Evolutionary conservation across 1,140 invertebrate species (phyloP).

Genomic region (Spodoptera frugiperda): DNA sequence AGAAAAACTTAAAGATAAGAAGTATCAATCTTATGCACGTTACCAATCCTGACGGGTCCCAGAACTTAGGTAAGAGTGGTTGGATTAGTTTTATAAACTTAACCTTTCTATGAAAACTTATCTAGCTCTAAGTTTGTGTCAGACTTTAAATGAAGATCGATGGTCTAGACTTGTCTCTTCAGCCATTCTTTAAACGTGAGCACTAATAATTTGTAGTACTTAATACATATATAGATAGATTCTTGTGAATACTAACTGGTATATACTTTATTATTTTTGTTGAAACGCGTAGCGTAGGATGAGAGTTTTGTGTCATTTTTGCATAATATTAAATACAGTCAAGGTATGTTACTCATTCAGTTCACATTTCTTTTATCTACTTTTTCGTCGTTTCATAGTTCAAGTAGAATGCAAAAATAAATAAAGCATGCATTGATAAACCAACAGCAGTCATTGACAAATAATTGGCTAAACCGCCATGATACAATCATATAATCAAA

Average conservation of each 20-base stretch:
- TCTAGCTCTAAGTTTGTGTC: conserved; percentile 11
- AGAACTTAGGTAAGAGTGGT: conserved; percentile 16
- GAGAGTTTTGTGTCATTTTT: too few species aligned
- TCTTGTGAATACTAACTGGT: too few species aligned
- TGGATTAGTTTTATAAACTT: conserved; percentile 21
- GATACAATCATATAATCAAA: conserved; percentile 45
- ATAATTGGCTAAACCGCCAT: conserved; percentile 22
- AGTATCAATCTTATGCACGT: conserved; percentile 26
- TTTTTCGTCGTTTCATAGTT: too few species aligned
- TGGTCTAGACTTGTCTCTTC: background rate
- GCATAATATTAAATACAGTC: too few species aligned
- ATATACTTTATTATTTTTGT: too few species aligned
- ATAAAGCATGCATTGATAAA: too few species aligned
- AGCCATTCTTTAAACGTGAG: background rate
- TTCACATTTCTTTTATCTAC: too few species aligned
- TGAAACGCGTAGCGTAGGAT: too few species aligned
- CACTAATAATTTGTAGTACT: background rate
- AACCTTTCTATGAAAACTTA: conserved; percentile 20
- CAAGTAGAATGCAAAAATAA: too few species aligned
- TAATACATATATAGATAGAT: too few species aligned
- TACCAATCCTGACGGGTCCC: conserved; percentile 10
- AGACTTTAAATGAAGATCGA: conserved; percentile 31
- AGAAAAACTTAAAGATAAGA: conserved; percentile 1
- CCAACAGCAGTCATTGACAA: conserved; percentile 5
- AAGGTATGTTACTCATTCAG: too few species aligned